These are phyloP conservation scores for Matsumurasca onukii DNA, from an alignment of 1,140 invertebrate genomes.

Conservation along the genomic window DNA sequence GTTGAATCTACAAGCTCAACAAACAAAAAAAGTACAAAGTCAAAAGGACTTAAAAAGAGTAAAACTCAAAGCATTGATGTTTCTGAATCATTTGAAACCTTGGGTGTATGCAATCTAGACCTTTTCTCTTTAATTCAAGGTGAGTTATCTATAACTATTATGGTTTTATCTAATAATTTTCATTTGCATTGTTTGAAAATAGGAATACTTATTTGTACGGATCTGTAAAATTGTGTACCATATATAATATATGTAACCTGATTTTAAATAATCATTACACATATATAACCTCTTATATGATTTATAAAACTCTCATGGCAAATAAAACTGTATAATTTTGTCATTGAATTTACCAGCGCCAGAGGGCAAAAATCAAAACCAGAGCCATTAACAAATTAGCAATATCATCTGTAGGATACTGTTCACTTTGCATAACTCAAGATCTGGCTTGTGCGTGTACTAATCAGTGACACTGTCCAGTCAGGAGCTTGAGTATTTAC, in stretches of 20 bases:
- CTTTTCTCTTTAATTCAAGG: neutral
- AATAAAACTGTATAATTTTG: too few species aligned
- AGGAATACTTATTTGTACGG: neutral
- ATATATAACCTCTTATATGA: neutral
- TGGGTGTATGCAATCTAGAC: neutral
- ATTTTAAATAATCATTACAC: neutral
- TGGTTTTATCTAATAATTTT: too few species aligned
- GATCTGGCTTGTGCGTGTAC: too few species aligned
- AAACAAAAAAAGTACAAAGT: neutral
- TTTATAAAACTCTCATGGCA: too few species aligned
- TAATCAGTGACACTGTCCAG: too few species aligned
- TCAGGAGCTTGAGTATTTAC: too few species aligned
- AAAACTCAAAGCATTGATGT: neutral
- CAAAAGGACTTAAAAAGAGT: neutral
- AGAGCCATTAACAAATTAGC: too few species aligned
- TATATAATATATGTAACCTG: neutral
- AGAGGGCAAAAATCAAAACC: too few species aligned
- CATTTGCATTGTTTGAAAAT: neutral
- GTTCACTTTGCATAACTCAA: too few species aligned
- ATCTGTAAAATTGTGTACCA: neutral
- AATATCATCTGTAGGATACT: too few species aligned
- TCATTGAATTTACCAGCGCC: too few species aligned
- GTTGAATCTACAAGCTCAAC: neutral
- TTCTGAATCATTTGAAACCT: neutral
- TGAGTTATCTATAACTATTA: too few species aligned